Percentiles rank a stretch among this genome's conserved stretches.
phyloP scores from a whole-genome alignment of 2,797 vertebrate genomes.

The Orestias chungarensis region DNA sequence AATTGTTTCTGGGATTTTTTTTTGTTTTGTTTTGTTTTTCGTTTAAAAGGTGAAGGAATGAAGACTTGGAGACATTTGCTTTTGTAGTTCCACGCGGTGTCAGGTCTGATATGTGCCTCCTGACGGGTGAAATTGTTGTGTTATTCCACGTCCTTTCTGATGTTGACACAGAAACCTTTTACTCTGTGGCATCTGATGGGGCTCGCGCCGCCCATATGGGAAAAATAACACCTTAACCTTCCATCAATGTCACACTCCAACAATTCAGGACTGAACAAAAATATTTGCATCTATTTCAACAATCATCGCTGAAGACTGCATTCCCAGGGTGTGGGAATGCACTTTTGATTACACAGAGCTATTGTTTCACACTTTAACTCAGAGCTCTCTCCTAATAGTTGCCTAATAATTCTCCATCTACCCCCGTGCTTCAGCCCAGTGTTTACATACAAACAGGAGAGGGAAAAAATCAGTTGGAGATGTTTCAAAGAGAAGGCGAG shows the following conservation, averaged over 20 bases:
- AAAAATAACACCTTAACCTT: slow-evolving; percentile 62
- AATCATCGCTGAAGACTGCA: slow-evolving; percentile 50
- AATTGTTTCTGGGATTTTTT: slow-evolving; percentile 60
- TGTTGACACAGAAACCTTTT: slow-evolving; percentile 81
- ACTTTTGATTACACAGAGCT: slow-evolving; percentile 57
- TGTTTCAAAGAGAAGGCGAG: slow-evolving; percentile 49
- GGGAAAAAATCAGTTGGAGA: slow-evolving; percentile 40
- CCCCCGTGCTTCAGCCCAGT: slow-evolving; percentile 28
- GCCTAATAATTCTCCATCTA: slow-evolving; percentile 44
- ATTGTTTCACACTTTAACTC: slow-evolving; percentile 61
- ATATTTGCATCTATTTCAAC: slow-evolving; percentile 72
- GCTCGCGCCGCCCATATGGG: slow-evolving; percentile 50
- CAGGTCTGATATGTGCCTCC: slow-evolving; percentile 71
- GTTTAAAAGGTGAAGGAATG: slow-evolving; percentile 40
- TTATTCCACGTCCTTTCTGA: slow-evolving; percentile 72
- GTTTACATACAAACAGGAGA: slow-evolving; percentile 68
- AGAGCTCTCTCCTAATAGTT: slow-evolving; percentile 32
- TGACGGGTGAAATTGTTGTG: slow-evolving; percentile 74
- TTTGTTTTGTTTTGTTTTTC: slow-evolving; percentile 22
- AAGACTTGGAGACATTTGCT: slow-evolving; percentile 58
- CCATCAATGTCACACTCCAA: slow-evolving; percentile 71
- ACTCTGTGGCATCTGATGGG: slow-evolving; percentile 63
- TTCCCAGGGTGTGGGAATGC: slow-evolving; percentile 58
- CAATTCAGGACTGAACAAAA: slow-evolving; percentile 64
- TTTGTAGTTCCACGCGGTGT: slow-evolving; percentile 73